Base-by-base conservation (phyloP, 2,797 vertebrate species). In the Picus viridis region DNA sequence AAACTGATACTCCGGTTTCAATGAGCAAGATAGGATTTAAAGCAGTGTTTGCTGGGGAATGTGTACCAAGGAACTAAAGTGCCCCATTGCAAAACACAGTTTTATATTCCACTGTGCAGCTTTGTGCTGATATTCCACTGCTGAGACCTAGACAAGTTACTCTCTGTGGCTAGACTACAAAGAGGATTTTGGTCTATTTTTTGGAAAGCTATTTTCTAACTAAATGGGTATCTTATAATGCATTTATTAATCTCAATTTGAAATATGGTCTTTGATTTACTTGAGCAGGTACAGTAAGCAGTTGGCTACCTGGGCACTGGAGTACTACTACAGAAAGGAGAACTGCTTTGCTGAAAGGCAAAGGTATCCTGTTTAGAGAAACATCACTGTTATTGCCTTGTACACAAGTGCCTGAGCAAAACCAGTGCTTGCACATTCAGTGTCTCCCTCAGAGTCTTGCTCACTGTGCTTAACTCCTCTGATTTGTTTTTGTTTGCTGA, bases 401-500 rank as follows among this genome's bases (percentile, higher is more conserved):
- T 63, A 34, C 7, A 57, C 13, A 83, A 78, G 12, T 47, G 9
- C 34, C 17, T 2, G 9, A 87, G 23, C 19, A 85, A 81, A 90
- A 95, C 36, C 5, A 49, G 34, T 49, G 24, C 87, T 83, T 72
- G 24, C 11, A 67, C 24, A 29, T 86, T 83, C 80, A 64, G 72
- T 83, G 82, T 11, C 70, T 78, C 43, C 92, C n/a, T 88, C 15
- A 53, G 72, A 80, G 79, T 8, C 70, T 78, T 34, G 92, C 29
- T 88, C 15, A 53, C 39, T 78, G n/a, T 39, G 34, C 30, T 87
- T 92, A 72, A 65, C 45, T 90, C 30, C 32, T 61, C 12, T n/a
- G 51, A 69, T 69, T 83, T 90, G 47, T 53, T 94, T 93, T 86
- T 77, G 36, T 83, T 86, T 90, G 75, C 67, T 92, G 78, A 85